Base-by-base conservation (phyloP, 2,888 invertebrate species). In the Thalpophila matura region DNA sequence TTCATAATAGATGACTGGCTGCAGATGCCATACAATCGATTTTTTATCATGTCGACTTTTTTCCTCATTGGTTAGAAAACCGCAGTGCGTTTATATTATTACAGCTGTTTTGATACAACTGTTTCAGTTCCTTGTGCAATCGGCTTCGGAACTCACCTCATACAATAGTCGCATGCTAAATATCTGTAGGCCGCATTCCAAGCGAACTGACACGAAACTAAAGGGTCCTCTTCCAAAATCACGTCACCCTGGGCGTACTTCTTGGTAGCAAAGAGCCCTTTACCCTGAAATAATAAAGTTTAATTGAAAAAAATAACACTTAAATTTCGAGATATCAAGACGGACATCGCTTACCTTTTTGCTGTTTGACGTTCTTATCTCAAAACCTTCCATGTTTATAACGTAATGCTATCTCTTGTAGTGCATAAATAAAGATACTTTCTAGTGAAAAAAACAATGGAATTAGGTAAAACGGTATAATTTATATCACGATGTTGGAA, bases 141-240 rank as follows among this genome's bases (percentile, higher is more conserved):
- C n/a, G n/a, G n/a, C n/a, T n/a, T n/a, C n/a, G 43, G 29, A 60
- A 38, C 43, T 7, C 88, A 97, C 97, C 96, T 96, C 96, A 99
- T 96, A 86, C 99, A 99, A 90, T 97, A 97, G 87, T 99, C 98
- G 90, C 99, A 99, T 0, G 99, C 98, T 71, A 96, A 92, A 90
- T 99, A 99, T 78, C 97, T 96, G 88, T 98, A 99, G 0, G 97
- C 96, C 33, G 96, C 96, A 92, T 99, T 99, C 99, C 99, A 99
- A 6, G 98, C 96, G 91, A 98, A 99, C 90, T 99, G 99, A 82
- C 97, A 97, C 18, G 98, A 97, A 24, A 99, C 97, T 54, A 99
- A 89, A 0, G 99, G 99, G 67, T 96, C 96, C 88, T 99, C 99
- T 89, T 97, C 97, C 78, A 99, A 96, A 69, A 99, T 97, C 9